Conservation (phyloP, 2,797 vertebrate species). For the Aulostomus chinensis region DNA sequence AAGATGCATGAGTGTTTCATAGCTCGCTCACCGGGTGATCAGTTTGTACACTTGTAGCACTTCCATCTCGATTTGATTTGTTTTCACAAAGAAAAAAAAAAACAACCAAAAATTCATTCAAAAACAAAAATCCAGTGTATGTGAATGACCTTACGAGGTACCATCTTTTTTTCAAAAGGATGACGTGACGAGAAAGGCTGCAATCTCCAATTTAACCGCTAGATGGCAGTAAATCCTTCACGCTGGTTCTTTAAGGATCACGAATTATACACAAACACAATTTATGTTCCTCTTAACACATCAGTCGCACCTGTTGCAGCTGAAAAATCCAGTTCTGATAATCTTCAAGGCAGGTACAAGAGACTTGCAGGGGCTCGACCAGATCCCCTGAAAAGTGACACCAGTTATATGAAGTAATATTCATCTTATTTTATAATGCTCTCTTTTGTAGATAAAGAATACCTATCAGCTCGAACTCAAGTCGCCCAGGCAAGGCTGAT, state of each 20-base stretch:
- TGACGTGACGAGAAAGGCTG: too few relatives aligned
- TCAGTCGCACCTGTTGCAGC: conserved; percentile 79
- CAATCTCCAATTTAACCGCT: too few relatives aligned
- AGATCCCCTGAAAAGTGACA: conserved; percentile 72
- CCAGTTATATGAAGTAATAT: background rate
- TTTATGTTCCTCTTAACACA: background rate
- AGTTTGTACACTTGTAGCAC: too few relatives aligned
- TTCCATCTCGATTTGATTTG: too few relatives aligned
- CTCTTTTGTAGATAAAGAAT: background rate
- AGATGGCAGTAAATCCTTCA: too few relatives aligned
- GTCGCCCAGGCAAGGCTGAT: conserved; percentile 65
- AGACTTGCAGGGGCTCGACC: conserved; percentile 81
- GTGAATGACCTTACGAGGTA: too few relatives aligned
- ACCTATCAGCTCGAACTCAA: conserved; percentile 86
- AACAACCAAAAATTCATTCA: too few relatives aligned
- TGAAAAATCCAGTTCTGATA: conserved; percentile 85
- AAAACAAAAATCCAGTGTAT: too few relatives aligned
- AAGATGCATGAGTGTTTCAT: too few relatives aligned
- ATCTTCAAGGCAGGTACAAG: conserved; percentile 78
- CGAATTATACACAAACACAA: background rate
- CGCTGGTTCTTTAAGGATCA: background rate
- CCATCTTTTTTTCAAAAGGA: too few relatives aligned
- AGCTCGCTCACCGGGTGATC: too few relatives aligned
- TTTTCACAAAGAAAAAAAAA: too few relatives aligned
- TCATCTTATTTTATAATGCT: background rate